Evolutionary conservation across 2,797 vertebrate species (phyloP).

Genomic region (Anguilla pacifica): DNA sequence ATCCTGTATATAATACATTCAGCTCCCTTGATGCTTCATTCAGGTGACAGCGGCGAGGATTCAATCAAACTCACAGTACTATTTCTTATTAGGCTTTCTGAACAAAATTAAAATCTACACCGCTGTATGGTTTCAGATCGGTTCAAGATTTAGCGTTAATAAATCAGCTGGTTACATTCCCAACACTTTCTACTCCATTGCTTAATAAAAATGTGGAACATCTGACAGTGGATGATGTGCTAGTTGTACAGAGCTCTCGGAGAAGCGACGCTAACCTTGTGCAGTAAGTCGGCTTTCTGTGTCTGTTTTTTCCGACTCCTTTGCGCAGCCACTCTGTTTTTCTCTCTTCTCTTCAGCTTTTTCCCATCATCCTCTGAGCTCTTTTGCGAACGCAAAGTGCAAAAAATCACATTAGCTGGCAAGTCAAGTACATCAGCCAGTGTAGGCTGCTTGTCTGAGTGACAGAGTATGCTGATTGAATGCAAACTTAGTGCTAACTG

Average conservation of each 20-base stretch:
- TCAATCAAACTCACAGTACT: background rate
- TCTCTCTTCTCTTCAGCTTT: slow-evolving; percentile 84
- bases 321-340: slow-evolving; percentile 91
- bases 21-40: background rate
- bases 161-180: background rate
- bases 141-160: background rate
- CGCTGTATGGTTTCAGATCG: background rate
- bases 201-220: background rate
- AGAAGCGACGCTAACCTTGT: slow-evolving; percentile 73
- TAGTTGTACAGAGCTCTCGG: background rate
- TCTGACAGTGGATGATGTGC: background rate
- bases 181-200: background rate
- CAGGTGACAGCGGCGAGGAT: background rate
- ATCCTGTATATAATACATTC: background rate
- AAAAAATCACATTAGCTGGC: background rate
- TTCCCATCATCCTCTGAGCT: slow-evolving; percentile 75
- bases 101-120: background rate
- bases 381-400: slow-evolving; percentile 60
- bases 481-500: background rate
- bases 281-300: slow-evolving; percentile 87
- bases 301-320: slow-evolving; percentile 90
- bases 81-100: background rate
- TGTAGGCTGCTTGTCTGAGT: background rate
- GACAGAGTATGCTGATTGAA: background rate
- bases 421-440: background rate